These are phyloP conservation scores for Actinia equina DNA, from an alignment of 64 coral and sea anemone genomes.

Conservation along the genomic window DNA sequence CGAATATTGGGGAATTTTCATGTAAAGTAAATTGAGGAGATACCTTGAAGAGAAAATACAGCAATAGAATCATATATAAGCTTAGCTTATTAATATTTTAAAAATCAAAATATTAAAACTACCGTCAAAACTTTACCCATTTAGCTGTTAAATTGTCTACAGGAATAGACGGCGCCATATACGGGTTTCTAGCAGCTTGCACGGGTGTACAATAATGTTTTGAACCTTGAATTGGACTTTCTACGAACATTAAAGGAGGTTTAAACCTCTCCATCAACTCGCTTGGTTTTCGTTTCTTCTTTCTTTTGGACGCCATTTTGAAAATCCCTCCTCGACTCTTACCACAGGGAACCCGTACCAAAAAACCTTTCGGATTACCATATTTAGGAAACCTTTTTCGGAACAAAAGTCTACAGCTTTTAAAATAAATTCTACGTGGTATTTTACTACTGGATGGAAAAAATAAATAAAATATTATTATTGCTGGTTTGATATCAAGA, in stretches of 20 bases:
- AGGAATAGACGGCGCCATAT: slow-evolving; percentile 62
- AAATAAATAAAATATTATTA: neutral
- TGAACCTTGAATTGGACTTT: slow-evolving; percentile 66
- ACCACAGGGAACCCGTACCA: neutral
- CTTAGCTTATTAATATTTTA: no score
- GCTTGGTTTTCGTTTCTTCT: slow-evolving; percentile 51
- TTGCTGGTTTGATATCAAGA: neutral
- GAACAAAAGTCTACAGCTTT: neutral
- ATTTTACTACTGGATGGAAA: neutral
- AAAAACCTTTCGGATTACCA: neutral
- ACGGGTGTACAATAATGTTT: slow-evolving; percentile 85
- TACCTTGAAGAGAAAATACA: slow-evolving; percentile 18
- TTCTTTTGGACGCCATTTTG: slow-evolving; percentile 78
- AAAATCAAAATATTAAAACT: neutral
- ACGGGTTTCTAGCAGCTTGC: slow-evolving; percentile 87
- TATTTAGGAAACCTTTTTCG: neutral
- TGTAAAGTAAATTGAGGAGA: slow-evolving; percentile 51
- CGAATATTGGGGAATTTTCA: neutral
- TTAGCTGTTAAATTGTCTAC: slow-evolving; percentile 67
- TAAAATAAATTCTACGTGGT: neutral
- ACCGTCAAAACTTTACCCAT: slow-evolving; percentile 55
- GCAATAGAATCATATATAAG: neutral
- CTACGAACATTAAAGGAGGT: slow-evolving; percentile 77
- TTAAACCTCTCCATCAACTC: slow-evolving; percentile 63
- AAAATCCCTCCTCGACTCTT: neutral